Percentiles rank a stretch among this genome's conserved stretches.
phyloP scores from a whole-genome alignment of 2,797 vertebrate genomes.

The Fratercula arctica region DNA sequence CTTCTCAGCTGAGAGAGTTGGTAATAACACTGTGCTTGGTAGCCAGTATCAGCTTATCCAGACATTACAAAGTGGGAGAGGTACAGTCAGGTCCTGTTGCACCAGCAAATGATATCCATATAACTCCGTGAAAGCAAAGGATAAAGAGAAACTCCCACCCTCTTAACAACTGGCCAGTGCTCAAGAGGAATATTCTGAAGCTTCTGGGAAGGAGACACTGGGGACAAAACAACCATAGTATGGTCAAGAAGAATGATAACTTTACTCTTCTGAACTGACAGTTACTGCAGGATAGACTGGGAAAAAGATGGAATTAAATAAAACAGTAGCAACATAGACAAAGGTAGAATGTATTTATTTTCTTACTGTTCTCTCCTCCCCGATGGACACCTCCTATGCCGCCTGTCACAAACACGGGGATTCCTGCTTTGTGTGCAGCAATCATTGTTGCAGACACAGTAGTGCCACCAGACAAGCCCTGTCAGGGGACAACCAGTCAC shows the following conservation, averaged over 20 bases:
- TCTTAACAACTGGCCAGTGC: not conserved
- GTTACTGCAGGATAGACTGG: not conserved
- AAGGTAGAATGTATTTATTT: not conserved
- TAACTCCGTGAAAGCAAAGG: not conserved
- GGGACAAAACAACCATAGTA: not conserved
- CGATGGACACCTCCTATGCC: constrained; percentile 92
- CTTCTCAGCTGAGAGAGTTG: not conserved
- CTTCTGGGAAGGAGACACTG: not conserved
- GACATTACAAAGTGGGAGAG: not conserved
- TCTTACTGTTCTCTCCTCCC: constrained; percentile 87
- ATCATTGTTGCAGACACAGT: constrained; percentile 92
- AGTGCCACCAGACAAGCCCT: constrained; percentile 89
- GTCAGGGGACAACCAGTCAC: not conserved
- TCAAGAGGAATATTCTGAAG: not conserved
- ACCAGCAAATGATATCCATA: not conserved
- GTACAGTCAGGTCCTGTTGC: not conserved
- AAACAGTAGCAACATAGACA: not conserved
- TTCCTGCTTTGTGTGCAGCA: constrained; percentile 84
- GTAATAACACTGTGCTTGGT: not conserved
- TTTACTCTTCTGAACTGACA: not conserved
- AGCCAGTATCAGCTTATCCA: not conserved
- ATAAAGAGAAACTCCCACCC: not conserved
- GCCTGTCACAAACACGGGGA: constrained; percentile 88
- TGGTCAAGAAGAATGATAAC: not conserved
- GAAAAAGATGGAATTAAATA: not conserved